Base-by-base conservation (phyloP, 2,888 invertebrate species). In the Sphaerolaimus hirsutus region DNA sequence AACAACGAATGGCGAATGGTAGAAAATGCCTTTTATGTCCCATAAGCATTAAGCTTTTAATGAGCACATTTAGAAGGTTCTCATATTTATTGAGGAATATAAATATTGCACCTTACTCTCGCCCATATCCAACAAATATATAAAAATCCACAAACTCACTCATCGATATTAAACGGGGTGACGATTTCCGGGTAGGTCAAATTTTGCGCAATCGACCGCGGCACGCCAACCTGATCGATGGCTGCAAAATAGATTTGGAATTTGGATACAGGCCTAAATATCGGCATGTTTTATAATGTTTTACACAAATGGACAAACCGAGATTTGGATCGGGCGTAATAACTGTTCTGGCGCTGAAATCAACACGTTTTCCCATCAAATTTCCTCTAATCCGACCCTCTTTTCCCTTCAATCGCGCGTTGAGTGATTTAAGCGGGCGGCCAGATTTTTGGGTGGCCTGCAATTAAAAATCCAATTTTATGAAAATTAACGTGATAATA, bases 331-430 rank as follows among this genome's bases (percentile, higher is more conserved):
- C 71, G 5, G 71, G 69, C 22, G 71, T 71, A 55, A 71, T 71
- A 46, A 99, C 97, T 59, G 97, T 97, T 66, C 97, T 79, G 4
- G 91, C 97, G 0, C 93, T 93, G 65, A 97, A 99, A 64, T 99
- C 97, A 0, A 99, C 97, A 72, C 97, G 86, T 66, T 97, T 97
- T 46, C 97, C 97, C 97, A 99, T 99, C 58, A 99, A 75, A 67
- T 99, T 99, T 58, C 97, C 97, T 67, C 97, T 74, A 59, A 99
- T 93, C 59, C 97, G 75, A 0, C 97, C 97, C 75, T 99, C 97
- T 64, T 99, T 99, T 22, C 93, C 91, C 68, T 93, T 93, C 50
- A 74, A 57, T 42, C 97, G 75, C 2, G 91, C 83, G 66, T 97
- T 97, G 45, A 99, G 74, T 0, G 97, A 89, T 70, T 99, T 99